Evolutionary conservation across 2,888 invertebrate genomes (phyloP), one percentile per base, ranked within the genome.

Genomic region (Scrobipalpa costella): DNA sequence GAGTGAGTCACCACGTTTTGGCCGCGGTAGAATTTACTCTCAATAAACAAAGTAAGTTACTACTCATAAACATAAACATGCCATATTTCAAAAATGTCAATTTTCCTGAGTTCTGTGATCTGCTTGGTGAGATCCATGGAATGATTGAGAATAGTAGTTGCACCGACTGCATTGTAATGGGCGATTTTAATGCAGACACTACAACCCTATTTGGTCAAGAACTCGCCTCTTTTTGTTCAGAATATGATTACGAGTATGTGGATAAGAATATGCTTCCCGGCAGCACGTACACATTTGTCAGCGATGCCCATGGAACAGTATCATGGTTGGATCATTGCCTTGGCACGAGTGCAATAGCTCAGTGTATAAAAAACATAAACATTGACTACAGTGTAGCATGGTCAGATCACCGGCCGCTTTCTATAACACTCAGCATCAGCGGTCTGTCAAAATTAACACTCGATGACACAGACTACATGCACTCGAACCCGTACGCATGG

Each of bases 301-400:
- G 58, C 40, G 58, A 58, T 21, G 38, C 58, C 0, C 58, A 58
- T 34, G 58, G 40, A 11, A 40, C 58, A 0, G 40, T 38, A 27
- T 40, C 40, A 7, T 58, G 58, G 58, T 40, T 58, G 5, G 58
- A 58, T 7, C 58, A 58, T 7, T 58, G 58, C 21, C 9, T 58
- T 8, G 15, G 0, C 2, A 40, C 58, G 1, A 11, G 3, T 11
- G 0, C 38, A 19, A 11, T 27, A 1, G 13, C n/a, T 0, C 15
- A 40, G 3, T 21, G 19, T n/a, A 38, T 57, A 11, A 40, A n/a
- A 19, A 40, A 2, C 19, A 17, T 58, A 5, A 11, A 40, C 8
- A 8, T 58, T 58, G 58, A 58, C 21, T 58, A 58, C 21, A 13
- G 21, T 21, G 58, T 40, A 2, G 38, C 19, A 0, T 58, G 58